Conservation (phyloP, 2,888 invertebrate genomes). For the Horisme vitalbata region DNA sequence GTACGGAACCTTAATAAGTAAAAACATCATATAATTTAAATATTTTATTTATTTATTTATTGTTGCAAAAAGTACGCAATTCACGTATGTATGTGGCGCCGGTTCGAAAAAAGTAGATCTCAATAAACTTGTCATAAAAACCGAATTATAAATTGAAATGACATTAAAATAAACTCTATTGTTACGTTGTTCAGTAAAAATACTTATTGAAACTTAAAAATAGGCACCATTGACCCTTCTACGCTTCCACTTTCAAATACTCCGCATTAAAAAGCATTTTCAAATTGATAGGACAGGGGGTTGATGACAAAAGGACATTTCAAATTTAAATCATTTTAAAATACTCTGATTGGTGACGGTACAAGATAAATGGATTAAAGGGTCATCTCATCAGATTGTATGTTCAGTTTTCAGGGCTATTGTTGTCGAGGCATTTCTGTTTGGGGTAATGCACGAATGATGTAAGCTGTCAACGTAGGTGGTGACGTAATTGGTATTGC, state of each 20-base stretch:
- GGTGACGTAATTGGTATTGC: not conserved
- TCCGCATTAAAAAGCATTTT: not conserved
- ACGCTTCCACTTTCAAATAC: not conserved
- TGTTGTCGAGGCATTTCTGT: slow-evolving; percentile 29
- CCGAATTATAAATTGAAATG: too few relatives aligned
- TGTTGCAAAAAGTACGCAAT: too few relatives aligned
- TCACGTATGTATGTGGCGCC: too few relatives aligned
- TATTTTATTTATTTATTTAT: too few relatives aligned
- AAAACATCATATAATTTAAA: too few relatives aligned
- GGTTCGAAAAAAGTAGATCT: too few relatives aligned
- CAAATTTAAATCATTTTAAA: slow-evolving; percentile 38
- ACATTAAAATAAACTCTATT: too few relatives aligned
- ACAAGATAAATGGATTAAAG: slow-evolving; percentile 65
- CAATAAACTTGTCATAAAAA: too few relatives aligned
- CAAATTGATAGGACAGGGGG: slow-evolving; percentile 36
- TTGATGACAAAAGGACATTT: slow-evolving; percentile 28
- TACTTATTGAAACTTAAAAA: slow-evolving; percentile 17
- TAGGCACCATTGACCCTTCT: not conserved
- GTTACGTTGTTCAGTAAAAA: too few relatives aligned
- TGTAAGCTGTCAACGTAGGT: slow-evolving; percentile 56
- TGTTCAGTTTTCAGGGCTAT: slow-evolving; percentile 43
- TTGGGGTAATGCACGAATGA: slow-evolving; percentile 60
- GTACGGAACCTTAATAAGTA: too few relatives aligned
- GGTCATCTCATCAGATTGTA: slow-evolving; percentile 50
- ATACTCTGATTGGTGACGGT: slow-evolving; percentile 44